Conservation (phyloP, 1,140 invertebrate species). For the Bombus waltoni region DNA sequence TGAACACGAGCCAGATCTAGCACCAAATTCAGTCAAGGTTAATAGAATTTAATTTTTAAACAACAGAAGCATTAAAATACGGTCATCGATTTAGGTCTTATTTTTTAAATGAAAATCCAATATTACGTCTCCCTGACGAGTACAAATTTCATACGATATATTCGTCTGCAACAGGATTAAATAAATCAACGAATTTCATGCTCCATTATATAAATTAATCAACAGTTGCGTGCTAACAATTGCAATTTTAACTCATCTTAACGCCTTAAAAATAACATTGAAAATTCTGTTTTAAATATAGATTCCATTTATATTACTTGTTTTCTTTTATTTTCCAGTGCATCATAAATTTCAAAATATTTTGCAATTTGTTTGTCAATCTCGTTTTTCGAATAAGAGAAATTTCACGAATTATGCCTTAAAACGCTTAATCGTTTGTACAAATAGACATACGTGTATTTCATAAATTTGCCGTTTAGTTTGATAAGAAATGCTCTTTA, state of each 20-base stretch:
- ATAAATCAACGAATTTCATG: neutral
- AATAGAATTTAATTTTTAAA: slow-evolving; percentile 2
- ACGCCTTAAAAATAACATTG: neutral
- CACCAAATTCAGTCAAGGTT: neutral
- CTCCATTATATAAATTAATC: neutral
- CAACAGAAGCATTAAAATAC: neutral
- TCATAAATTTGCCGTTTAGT: neutral
- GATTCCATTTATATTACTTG: neutral
- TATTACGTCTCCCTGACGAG: neutral
- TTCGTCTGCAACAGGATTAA: neutral
- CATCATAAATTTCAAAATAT: neutral
- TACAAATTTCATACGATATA: neutral
- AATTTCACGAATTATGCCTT: neutral
- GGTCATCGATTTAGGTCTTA: neutral
- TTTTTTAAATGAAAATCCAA: neutral
- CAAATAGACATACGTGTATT: neutral
- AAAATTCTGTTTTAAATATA: neutral
- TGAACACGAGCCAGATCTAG: neutral
- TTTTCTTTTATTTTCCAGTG: neutral
- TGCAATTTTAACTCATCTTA: neutral
- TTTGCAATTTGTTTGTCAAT: neutral
- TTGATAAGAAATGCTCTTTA: neutral
- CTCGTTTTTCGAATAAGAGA: neutral
- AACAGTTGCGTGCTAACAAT: neutral
- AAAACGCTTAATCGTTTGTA: neutral